Percentiles rank a stretch among this genome's conserved stretches.
These are phyloP conservation scores for Cenopis cana DNA, from an alignment of 2,888 invertebrate species.

Conservation along the genomic window DNA sequence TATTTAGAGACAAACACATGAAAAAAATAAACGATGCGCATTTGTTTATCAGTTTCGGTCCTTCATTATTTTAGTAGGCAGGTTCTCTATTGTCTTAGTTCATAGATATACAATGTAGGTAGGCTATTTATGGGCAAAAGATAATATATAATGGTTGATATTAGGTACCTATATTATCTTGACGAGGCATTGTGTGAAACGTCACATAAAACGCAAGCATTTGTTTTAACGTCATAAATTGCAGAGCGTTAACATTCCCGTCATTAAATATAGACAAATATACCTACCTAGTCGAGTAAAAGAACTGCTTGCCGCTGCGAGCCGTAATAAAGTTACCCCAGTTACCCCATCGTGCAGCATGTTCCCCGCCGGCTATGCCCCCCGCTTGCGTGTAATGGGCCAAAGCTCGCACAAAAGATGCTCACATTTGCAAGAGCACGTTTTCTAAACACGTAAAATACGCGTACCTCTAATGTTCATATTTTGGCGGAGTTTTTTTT, in stretches of 20 bases:
- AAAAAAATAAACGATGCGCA: not conserved
- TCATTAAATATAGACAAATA: constrained; percentile 4
- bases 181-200: not conserved
- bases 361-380: constrained; percentile 31
- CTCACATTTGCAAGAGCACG: constrained; percentile 20
- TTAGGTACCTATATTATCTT: constrained; percentile 11
- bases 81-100: not conserved
- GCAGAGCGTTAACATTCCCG: not conserved
- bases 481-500: not conserved
- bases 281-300: not conserved
- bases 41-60: not conserved
- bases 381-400: constrained; percentile 35
- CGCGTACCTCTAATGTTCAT: too few species aligned
- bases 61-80: not conserved
- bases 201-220: constrained; percentile 1
- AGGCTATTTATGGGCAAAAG: not conserved
- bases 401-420: constrained; percentile 17
- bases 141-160: not conserved
- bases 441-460: constrained; percentile 4
- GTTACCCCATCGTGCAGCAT: constrained; percentile 31
- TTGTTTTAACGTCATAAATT: not conserved
- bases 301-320: constrained; percentile 19
- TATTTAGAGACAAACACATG: not conserved
- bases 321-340: constrained; percentile 38
- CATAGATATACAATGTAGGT: not conserved